Evolutionary conservation across 1,140 invertebrate species (phyloP), one percentile per base, ranked within the genome.

Genomic region (Sinonovacula constricta): DNA sequence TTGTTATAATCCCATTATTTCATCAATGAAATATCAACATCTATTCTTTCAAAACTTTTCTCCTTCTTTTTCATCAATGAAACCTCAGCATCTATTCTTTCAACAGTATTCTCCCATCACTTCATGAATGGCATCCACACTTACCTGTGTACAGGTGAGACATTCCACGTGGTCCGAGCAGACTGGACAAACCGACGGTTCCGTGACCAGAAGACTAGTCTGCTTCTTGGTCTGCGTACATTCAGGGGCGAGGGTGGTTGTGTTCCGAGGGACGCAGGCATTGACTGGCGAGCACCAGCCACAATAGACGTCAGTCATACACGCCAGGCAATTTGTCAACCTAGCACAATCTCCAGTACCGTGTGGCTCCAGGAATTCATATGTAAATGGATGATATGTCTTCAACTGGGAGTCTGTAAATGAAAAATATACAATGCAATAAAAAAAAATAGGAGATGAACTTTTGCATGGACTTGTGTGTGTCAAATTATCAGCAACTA

Each of bases 311-410:
- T 99, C 97, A 0, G 95, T 95, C 26, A 98, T 90, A 88, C 97
- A 99, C 59, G 96, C 93, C 5, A 97, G 89, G 87, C 97, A 99
- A 86, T 95, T 98, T 59, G 91, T 93, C 85, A 97, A 96, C 26
- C 93, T 92, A 0, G 90, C 88, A 86, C 97, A 99, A n/a, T 93
- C 92, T 12, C 83, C 85, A 0, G 70, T 67, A 63, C 62, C 84
- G 76, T 94, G 98, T 0, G 96, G 96, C 88, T 98, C 96, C 28
- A 98, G 88, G 88, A 97, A 97, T 85, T 97, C 75, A 28, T 36
- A 69, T n/a, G n/a, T 59, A 31, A 78, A 78, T 28, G 67, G 33
- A 30, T 70, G 65, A 7, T 69, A 62, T 4, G 45, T 74, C 57
- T 51, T 69, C 0, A 60, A 28, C 30, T 56, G 22, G 26, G 7